Percentiles rank a stretch among this genome's conserved stretches.
Conservation (phyloP, 2,113 vertebrate genomes). For the Podilymbus podiceps region DNA sequence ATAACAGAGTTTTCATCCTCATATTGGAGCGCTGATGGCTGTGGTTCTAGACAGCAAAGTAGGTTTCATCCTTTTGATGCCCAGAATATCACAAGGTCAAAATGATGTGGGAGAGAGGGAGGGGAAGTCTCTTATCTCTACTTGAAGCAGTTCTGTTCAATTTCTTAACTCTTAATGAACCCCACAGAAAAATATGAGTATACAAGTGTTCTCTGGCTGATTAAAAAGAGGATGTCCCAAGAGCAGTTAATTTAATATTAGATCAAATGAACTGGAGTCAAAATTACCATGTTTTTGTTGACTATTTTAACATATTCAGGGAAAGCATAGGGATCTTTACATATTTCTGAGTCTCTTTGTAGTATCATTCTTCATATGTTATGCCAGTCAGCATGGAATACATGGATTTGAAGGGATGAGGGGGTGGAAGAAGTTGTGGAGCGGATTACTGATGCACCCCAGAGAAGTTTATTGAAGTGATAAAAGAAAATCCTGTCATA, state of each 20-base stretch:
- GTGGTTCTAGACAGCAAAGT: neutral
- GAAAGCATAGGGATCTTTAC: slow-evolving; percentile 44
- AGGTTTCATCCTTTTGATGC: neutral
- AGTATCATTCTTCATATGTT: slow-evolving; percentile 49
- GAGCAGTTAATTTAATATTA: slow-evolving; percentile 65
- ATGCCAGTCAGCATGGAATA: slow-evolving; percentile 47
- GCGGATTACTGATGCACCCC: slow-evolving; percentile 25
- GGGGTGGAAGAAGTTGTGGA: neutral
- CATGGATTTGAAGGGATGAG: slow-evolving; percentile 23
- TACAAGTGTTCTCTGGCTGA: slow-evolving; percentile 46
- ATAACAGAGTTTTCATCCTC: neutral
- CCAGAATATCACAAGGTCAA: slow-evolving; percentile 23
- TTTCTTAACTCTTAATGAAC: slow-evolving; percentile 52
- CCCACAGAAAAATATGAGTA: slow-evolving; percentile 14
- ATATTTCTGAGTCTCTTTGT: slow-evolving; percentile 63
- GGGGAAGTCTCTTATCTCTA: neutral
- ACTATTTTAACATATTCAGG: slow-evolving; percentile 61
- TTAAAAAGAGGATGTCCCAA: slow-evolving; percentile 50
- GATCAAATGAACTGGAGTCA: slow-evolving; percentile 57
- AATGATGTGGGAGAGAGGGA: neutral
- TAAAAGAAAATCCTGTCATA: slow-evolving; percentile 44
- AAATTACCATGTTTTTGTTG: slow-evolving; percentile 70
- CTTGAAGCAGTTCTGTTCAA: slow-evolving; percentile 33
- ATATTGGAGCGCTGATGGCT: neutral
- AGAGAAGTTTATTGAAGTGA: slow-evolving; percentile 47